A percentile compares a stretch with the other conserved stretches of the same genome.
Conservation (phyloP, 2,888 invertebrate species). For the Callyntrura sp. region DNA sequence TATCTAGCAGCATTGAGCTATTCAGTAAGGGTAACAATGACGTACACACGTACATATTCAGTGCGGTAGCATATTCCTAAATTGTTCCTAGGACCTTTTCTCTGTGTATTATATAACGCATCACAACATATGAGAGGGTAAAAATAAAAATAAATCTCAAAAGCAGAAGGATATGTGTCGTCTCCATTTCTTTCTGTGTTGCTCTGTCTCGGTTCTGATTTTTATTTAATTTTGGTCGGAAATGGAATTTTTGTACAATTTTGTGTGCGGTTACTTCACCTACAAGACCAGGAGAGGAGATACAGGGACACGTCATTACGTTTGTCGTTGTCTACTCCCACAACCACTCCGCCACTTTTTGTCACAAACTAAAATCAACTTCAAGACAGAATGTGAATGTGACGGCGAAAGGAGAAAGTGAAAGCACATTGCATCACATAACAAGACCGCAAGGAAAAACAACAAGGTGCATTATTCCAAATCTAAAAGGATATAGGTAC, state of each 20-base stretch:
- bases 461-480: no score
- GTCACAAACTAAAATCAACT: conserved; percentile 1
- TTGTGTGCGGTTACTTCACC: conserved; percentile 2
- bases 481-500: no score
- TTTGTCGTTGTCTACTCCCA: neutral
- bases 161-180: neutral
- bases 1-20: neutral
- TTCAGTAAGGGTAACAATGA: neutral
- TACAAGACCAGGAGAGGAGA: neutral
- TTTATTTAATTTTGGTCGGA: conserved; percentile 12
- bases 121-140: neutral
- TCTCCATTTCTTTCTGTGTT: neutral
- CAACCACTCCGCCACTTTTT: neutral
- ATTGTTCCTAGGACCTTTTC: no score
- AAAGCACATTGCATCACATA: neutral
- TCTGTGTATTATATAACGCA: no score
- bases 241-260: neutral
- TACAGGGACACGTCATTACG: neutral
- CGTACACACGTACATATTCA: no score
- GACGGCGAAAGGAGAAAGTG: neutral
- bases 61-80: no score
- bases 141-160: neutral
- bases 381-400: neutral
- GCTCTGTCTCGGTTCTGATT: conserved; percentile 18
- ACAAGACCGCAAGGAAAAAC: no score